Conservation (phyloP, 2,797 vertebrate genomes). For the Dipus sagitta region DNA sequence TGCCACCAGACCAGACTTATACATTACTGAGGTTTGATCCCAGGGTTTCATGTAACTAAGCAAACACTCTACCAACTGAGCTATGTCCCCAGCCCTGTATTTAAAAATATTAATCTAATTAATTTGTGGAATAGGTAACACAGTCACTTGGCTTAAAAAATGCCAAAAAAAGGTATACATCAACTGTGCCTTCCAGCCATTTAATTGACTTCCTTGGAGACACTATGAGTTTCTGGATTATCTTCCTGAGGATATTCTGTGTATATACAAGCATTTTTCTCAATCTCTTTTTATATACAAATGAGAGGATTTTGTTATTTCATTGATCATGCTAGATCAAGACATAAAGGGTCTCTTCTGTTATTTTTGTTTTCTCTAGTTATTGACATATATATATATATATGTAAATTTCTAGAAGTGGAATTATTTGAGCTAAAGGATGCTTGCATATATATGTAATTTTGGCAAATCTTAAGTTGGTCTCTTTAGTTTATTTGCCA, state of each 20-base stretch:
- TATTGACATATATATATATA: no score
- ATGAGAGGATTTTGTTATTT: constrained; percentile 30
- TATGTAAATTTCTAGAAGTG: constrained; percentile 56
- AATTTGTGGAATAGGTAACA: constrained; percentile 40
- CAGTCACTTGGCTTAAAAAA: constrained; percentile 32
- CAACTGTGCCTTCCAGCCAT: not conserved
- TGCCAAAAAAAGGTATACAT: constrained; percentile 13
- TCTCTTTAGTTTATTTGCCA: not conserved
- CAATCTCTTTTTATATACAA: constrained; percentile 2
- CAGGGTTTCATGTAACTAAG: no score
- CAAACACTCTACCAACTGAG: not conserved
- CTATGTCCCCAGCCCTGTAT: not conserved
- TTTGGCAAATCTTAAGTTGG: constrained; percentile 12
- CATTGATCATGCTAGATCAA: not conserved
- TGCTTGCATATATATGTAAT: constrained; percentile 16
- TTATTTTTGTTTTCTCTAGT: constrained; percentile 40
- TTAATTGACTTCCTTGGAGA: constrained; percentile 4
- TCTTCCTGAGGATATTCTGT: constrained; percentile 1
- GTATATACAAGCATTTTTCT: not conserved
- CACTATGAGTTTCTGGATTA: constrained; percentile 3
- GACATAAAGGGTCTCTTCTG: not conserved
- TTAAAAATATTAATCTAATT: constrained; percentile 25
- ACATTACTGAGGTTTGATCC: not conserved
- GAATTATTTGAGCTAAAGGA: constrained; percentile 4
- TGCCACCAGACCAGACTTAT: not conserved